Evolutionary conservation across 2,888 invertebrate species (phyloP), one percentile per base, ranked within the genome.

Genomic region (Limnephilus marmoratus): DNA sequence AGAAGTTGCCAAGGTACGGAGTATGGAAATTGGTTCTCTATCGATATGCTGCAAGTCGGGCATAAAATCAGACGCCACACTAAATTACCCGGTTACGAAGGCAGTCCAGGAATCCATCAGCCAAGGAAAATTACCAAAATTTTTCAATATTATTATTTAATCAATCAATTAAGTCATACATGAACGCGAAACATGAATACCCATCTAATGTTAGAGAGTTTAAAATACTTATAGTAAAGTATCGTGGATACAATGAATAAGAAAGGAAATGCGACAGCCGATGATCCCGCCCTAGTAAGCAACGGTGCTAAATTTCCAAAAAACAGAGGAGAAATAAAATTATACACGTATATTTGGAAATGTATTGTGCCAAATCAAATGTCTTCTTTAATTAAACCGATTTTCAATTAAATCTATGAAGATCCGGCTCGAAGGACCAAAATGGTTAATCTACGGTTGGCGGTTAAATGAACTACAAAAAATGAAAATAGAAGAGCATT

Each of bases 61-160:
- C 83, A 41, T 83, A 37, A 83, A 83, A 83, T 37, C 37, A 34
- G 83, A 83, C 37, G 24, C 83, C 37, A 83, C 34, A 34, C 82
- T 7, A 37, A 83, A 83, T 68, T 68, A n/a, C 9, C 24, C 68
- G 24, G n/a, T 68, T 68, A 68, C 68, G 9, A 68, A 68, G 68
- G 68, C 68, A 68, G 68, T 68, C 24, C 9, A 68, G 68, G 68
- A 68, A 68, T 24, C n/a, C n/a, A 68, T 24, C 68, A 68, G 68
- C 2, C 68, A n/a, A n/a, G 5, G 24, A 68, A 68, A 68, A n/a
- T 68, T n/a, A n/a, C n/a, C 68, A 7, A 9, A 68, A 68, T 24
- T 24, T 68, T 24, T n/a, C 7, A 68, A n/a, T 68, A 68, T 68
- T n/a, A 68, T 24, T 24, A 68, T 49, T 49, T 13, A 15, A 49